Evolutionary conservation across 2,797 vertebrate species (phyloP).

Genomic region (Sebastiscus albofasciatus): DNA sequence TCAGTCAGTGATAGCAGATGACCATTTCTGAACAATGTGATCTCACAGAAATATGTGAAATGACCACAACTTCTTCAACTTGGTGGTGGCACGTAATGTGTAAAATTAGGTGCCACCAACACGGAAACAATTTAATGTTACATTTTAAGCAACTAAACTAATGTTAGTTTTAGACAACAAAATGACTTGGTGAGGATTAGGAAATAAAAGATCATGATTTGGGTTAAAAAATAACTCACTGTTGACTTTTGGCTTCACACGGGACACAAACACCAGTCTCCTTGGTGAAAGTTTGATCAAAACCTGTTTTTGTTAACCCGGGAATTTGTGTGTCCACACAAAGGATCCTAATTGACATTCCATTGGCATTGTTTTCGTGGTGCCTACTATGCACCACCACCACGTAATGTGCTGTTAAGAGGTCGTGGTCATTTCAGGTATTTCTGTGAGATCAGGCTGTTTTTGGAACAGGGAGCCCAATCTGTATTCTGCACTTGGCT

Average conservation of each 20-base stretch:
- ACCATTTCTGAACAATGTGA: background rate
- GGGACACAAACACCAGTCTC: background rate
- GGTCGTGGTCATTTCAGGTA: background rate
- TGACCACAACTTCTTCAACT: background rate
- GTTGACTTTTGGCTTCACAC: too few species aligned
- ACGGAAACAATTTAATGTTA: too few species aligned
- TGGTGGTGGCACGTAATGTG: background rate
- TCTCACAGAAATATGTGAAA: background rate
- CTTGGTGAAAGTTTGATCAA: background rate
- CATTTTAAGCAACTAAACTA: too few species aligned
- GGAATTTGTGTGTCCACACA: background rate
- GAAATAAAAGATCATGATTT: too few species aligned
- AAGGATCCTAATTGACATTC: background rate
- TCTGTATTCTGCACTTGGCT: slow-evolving; percentile 63
- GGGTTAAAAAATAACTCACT: too few species aligned
- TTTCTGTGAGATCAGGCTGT: background rate
- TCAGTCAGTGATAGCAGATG: slow-evolving; percentile 15
- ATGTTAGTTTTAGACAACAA: too few species aligned
- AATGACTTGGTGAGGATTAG: too few species aligned
- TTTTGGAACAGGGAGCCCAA: slow-evolving; percentile 21
- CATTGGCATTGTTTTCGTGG: background rate
- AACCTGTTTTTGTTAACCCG: background rate
- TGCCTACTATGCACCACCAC: background rate
- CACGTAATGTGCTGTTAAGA: background rate
- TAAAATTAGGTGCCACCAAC: too few species aligned